Evolutionary conservation across 2,888 invertebrate species (phyloP), one percentile per base, ranked within the genome.

Genomic region (Drosophila bunnanda): DNA sequence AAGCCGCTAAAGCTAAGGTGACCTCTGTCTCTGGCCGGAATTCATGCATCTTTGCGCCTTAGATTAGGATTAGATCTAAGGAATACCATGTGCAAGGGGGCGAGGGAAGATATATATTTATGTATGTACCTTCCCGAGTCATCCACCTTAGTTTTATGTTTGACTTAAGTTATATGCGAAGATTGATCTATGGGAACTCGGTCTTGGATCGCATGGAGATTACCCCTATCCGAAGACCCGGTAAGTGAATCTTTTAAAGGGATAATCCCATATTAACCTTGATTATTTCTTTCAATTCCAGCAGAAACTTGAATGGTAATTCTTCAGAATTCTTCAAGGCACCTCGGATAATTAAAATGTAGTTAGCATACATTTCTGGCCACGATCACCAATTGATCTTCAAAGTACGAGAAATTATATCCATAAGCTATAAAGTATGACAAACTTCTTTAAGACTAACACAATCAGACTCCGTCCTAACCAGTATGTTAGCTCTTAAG

Each of bases 1-100:
- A 81, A 88, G 50, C 72, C 87, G 15, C 69, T 92, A 0, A 77
- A 78, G 25, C 75, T 92, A 22, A 81, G 89, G 77, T 91, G 81
- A 83, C 80, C 60, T 30, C 20, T 22, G 25, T 25, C 28, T 8
- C 22, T 30, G 32, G 15, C 22, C 20, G 22, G 32, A 38, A 61
- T 12, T 15, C n/a, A 20, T 5, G 25, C 39, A 39, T 39, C n/a
- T 38, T 38, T 9, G n/a, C 38, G n/a, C 30, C 30, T 20, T 70
- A 53, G 20, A 0, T 17, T 54, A 38, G 70, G 34, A 44, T 13
- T 62, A 46, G 30, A 30, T 30, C 2, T 64, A 64, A 41, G 48
- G 64, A 39, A 48, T 34, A 38, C 20, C 48, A 50, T 34, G 65
- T 64, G 66, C 65, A 65, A 65, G 64, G 32, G 41, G 65, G 12